Conservation (phyloP, 92 coral and sea anemone genomes). For the Parazoanthus swiftii region DNA sequence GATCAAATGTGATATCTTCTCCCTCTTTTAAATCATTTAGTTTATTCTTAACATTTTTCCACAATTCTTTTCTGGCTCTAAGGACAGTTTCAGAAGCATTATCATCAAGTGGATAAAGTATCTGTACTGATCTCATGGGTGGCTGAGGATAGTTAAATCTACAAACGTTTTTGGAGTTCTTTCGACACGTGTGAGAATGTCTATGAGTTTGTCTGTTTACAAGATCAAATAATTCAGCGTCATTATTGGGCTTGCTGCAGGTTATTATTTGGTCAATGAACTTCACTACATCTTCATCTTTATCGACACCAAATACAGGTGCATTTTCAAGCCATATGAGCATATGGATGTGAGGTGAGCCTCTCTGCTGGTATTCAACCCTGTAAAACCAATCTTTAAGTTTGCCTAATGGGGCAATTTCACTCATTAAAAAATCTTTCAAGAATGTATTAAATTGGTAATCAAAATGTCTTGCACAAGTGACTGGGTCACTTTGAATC, state of each 20-base stretch:
- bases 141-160: slow-evolving; percentile 33
- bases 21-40: slow-evolving; percentile 29
- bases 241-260: neutral
- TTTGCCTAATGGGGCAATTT: slow-evolving; percentile 29
- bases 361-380: too few relatives aligned
- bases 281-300: slow-evolving; percentile 10
- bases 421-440: slow-evolving; percentile 29
- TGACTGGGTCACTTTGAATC: neutral
- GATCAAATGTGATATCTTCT: neutral
- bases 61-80: neutral
- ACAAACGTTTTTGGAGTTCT: neutral
- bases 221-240: neutral
- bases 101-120: slow-evolving; percentile 48
- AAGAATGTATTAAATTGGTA: neutral
- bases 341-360: too few relatives aligned
- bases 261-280: slow-evolving; percentile 24
- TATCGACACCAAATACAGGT: neutral
- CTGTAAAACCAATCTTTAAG: slow-evolving; percentile 31
- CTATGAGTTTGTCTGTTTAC: slow-evolving; percentile 23
- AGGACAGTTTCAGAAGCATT: slow-evolving; percentile 8
- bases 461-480: too few relatives aligned
- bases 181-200: slow-evolving; percentile 23
- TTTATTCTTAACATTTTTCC: slow-evolving; percentile 25
- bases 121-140: slow-evolving; percentile 31
- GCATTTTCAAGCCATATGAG: neutral